Percentiles rank a stretch among this genome's conserved stretches.
Conservation (phyloP, 2,113 vertebrate genomes). For the Actenoides hombroni region DNA sequence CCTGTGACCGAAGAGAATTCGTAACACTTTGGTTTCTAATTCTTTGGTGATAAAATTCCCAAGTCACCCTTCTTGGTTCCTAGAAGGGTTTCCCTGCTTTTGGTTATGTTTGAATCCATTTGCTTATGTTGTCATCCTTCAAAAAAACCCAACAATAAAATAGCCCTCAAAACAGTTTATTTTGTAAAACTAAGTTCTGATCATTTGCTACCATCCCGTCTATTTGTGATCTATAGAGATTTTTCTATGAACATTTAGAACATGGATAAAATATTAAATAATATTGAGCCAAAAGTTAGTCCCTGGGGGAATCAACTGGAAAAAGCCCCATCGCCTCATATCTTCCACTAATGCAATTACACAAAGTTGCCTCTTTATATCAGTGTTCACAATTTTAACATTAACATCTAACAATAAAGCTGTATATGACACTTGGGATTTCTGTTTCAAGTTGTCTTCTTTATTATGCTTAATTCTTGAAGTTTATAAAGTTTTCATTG, state of each 20-base stretch:
- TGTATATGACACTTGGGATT: conserved; percentile 19
- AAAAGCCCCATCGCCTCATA: not conserved
- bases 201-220: not conserved
- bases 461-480: conserved; percentile 40
- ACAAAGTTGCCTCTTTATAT: conserved; percentile 7
- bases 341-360: not conserved
- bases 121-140: not conserved
- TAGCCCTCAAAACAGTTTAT: not conserved
- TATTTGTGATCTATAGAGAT: not conserved
- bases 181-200: not conserved
- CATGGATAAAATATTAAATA: conserved; percentile 26
- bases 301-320: not conserved
- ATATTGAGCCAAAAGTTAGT: not conserved
- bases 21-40: not conserved
- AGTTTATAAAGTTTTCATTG: conserved; percentile 52
- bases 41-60: not conserved
- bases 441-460: conserved; percentile 27
- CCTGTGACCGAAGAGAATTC: not conserved
- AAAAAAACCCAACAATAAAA: not conserved
- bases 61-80: not conserved
- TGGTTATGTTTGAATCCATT: not conserved
- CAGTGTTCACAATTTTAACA: conserved; percentile 14
- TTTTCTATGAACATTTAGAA: not conserved
- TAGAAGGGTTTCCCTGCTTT: not conserved
- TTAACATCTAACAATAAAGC: conserved; percentile 1